Conservation (phyloP, 2,113 vertebrate genomes). For the Panurus biarmicus region DNA sequence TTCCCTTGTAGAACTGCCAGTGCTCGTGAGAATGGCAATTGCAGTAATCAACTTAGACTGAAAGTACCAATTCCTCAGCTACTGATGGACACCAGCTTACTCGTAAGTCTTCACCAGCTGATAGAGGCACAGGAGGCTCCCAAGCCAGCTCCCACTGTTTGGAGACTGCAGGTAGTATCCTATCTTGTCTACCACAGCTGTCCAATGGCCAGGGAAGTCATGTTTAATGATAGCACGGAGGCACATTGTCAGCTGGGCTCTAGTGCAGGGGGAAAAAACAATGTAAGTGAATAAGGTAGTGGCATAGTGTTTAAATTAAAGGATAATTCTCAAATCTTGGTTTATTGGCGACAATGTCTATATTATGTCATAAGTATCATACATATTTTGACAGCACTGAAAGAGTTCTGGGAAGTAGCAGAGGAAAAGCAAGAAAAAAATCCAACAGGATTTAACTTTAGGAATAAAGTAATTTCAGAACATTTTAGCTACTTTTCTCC, state of each 20-base stretch:
- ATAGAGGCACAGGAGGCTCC: conserved; percentile 90
- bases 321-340: neutral
- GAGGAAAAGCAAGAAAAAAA: neutral
- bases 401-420: neutral
- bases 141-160: conserved; percentile 91
- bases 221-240: conserved; percentile 92
- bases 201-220: conserved; percentile 96
- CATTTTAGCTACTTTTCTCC: neutral
- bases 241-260: conserved; percentile 93
- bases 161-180: conserved; percentile 86
- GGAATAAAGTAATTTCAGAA: neutral
- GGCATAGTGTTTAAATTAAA: neutral
- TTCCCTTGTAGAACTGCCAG: neutral
- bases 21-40: neutral
- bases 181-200: conserved; percentile 89
- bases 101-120: conserved; percentile 97
- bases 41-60: neutral
- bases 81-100: conserved; percentile 76
- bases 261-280: neutral
- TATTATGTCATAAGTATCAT: neutral
- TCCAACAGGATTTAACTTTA: neutral
- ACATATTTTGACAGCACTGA: neutral
- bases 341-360: neutral
- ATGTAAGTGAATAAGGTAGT: neutral
- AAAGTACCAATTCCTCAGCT: neutral